Evolutionary conservation across 2,888 invertebrate genomes (phyloP).

Genomic region (Tillus elongatus): DNA sequence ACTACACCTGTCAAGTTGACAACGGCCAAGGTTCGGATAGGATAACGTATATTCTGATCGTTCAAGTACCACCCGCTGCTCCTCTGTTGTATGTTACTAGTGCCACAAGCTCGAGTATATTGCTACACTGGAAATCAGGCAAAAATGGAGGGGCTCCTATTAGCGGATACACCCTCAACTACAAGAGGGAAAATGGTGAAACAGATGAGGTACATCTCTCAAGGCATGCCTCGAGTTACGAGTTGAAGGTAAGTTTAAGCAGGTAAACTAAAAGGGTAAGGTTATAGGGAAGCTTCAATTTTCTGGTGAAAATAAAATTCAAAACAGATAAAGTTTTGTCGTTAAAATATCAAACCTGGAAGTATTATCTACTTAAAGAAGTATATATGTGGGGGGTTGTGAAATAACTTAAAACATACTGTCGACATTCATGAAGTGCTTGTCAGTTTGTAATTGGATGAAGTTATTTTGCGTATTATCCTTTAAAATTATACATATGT

Average conservation of each 20-base stretch:
- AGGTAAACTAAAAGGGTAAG: no score
- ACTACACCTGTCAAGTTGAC: slow-evolving; percentile 64
- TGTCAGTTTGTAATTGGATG: no score
- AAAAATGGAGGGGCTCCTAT: slow-evolving; percentile 60
- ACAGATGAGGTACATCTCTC: slow-evolving; percentile 56
- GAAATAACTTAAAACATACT: no score
- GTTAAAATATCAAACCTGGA: no score
- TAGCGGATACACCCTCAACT: slow-evolving; percentile 58
- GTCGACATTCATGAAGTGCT: no score
- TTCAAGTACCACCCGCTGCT: slow-evolving; percentile 67
- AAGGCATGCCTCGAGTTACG: slow-evolving; percentile 57
- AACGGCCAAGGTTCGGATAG: slow-evolving; percentile 61
- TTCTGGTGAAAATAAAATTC: no score
- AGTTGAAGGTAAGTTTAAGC: slow-evolving; percentile 49
- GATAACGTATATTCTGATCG: slow-evolving; percentile 54
- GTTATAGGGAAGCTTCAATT: no score
- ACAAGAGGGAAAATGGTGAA: slow-evolving; percentile 55
- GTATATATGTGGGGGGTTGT: no score
- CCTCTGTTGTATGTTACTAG: slow-evolving; percentile 66
- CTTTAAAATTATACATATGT: no score
- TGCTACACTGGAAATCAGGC: slow-evolving; percentile 66
- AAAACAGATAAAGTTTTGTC: no score
- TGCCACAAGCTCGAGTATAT: slow-evolving; percentile 64
- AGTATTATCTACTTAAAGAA: no score
- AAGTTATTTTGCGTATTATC: no score